phyloP scores from a whole-genome alignment of 2,113 vertebrate genomes.

The Sturnira hondurensis region DNA sequence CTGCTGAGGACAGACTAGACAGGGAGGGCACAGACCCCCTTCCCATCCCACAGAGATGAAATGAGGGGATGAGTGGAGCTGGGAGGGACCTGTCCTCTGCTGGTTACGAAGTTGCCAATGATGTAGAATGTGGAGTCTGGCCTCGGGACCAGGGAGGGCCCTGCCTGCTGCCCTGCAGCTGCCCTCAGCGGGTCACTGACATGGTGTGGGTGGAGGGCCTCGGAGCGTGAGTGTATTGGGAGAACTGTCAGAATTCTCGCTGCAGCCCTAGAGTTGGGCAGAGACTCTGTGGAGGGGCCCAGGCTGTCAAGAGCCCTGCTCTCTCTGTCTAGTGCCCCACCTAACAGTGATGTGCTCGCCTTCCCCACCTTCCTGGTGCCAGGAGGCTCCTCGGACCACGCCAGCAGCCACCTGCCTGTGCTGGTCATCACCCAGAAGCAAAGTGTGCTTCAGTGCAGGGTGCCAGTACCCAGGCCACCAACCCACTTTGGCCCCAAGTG shows the following conservation, averaged over 20 bases:
- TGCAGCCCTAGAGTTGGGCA: not conserved
- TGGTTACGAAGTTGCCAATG: rapidly evolving
- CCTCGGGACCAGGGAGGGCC: not conserved
- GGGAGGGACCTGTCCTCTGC: not conserved
- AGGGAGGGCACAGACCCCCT: not conserved
- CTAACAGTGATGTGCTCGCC: not conserved
- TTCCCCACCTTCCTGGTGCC: rapidly evolving
- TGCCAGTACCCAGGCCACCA: not conserved
- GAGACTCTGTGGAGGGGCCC: not conserved
- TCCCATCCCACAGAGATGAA: not conserved
- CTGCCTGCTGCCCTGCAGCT: rapidly evolving
- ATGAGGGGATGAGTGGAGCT: not conserved
- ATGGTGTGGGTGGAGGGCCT: not conserved
- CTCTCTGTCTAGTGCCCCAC: too few relatives aligned
- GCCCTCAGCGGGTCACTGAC: rapidly evolving
- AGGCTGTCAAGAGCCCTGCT: not conserved
- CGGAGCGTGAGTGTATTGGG: rapidly evolving
- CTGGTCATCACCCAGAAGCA: not conserved
- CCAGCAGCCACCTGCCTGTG: not conserved
- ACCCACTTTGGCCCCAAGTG: not conserved
- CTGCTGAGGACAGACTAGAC: not conserved
- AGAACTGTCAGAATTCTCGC: not conserved
- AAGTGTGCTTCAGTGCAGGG: not conserved
- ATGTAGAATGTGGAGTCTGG: rapidly evolving
- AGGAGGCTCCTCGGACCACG: not conserved